These are phyloP conservation scores for Bos taurus DNA, from an alignment of 2,113 vertebrate species.

Conservation along the genomic window DNA sequence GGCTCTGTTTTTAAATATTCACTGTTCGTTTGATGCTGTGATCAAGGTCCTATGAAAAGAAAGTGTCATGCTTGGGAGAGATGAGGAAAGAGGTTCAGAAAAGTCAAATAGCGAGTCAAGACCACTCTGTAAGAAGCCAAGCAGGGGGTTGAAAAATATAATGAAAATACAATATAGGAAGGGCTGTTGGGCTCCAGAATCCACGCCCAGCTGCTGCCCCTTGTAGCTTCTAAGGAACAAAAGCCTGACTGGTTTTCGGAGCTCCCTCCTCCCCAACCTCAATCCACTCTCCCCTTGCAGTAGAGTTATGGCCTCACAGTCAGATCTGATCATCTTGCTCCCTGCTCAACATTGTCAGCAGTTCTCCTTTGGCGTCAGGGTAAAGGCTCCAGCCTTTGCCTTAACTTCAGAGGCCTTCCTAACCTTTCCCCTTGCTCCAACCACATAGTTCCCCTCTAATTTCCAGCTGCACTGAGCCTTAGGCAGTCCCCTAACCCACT, in stretches of 20 bases:
- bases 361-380: background rate
- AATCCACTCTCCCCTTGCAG: no score
- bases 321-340: background rate
- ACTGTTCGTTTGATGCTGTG: background rate
- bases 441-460: accelerated
- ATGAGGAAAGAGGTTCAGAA: background rate
- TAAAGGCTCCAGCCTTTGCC: background rate
- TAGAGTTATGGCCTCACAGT: background rate
- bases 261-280: background rate
- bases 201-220: no score
- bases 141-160: background rate
- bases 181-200: background rate
- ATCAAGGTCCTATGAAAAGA: background rate
- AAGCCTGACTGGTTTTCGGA: background rate
- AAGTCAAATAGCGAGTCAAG: background rate
- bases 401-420: background rate
- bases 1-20: background rate
- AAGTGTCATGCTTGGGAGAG: background rate
- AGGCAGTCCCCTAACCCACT: background rate
- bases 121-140: background rate
- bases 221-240: background rate
- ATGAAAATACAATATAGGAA: background rate
- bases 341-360: background rate
- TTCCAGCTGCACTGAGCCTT: background rate
- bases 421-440: no score